Evolutionary conservation across 92 coral and sea anemone species (phyloP), one percentile per base, ranked within the genome.

Genomic region (Heteractis magnifica): DNA sequence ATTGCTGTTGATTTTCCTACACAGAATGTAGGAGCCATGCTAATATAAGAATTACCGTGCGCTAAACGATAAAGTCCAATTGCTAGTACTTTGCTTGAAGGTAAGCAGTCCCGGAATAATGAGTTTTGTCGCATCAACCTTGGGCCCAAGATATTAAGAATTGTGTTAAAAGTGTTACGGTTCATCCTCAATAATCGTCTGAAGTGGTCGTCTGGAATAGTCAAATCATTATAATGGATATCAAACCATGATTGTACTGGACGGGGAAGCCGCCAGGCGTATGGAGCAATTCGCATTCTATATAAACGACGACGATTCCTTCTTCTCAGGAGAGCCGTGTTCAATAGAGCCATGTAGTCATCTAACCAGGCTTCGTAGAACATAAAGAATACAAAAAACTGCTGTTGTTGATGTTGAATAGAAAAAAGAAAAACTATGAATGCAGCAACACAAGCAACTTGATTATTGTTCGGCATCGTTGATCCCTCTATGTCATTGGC

Each of bases 231-330:
- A 76, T 82, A 87, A 77, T 82, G 86, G 60, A 82, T 82, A 23
- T 87, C 90, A 53, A 87, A 87, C 90, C 89, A 86, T 60, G 85
- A 80, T 81, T 81, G 80, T 50, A 34, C 89, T 55, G 88, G 88
- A 78, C 34, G 82, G 49, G 82, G 82, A 78, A 78, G 41, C 82
- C 41, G 18, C 80, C 80, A 77, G 59, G 80, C 59, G 80, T 77
- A 77, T 18, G 80, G 80, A 53, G 65, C 80, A 51, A 77, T 55
- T 12, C 48, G 82, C 10, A 78, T 78, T 78, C 82, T 53, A 10
- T 26, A 21, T 50, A 18, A 44, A 59, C 68, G 82, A 44, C 70
- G 82, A 19, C 82, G 82, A 78, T 78, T 78, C 51, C 82, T 53
- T 78, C 70, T 44, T 56, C 82, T 56, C 15, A 53, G 49, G 21